A percentile compares a stretch with the other conserved stretches of the same genome.
Evolutionary conservation across 2,797 vertebrate species (phyloP).

Genomic region (Melanotaenia nigrans): DNA sequence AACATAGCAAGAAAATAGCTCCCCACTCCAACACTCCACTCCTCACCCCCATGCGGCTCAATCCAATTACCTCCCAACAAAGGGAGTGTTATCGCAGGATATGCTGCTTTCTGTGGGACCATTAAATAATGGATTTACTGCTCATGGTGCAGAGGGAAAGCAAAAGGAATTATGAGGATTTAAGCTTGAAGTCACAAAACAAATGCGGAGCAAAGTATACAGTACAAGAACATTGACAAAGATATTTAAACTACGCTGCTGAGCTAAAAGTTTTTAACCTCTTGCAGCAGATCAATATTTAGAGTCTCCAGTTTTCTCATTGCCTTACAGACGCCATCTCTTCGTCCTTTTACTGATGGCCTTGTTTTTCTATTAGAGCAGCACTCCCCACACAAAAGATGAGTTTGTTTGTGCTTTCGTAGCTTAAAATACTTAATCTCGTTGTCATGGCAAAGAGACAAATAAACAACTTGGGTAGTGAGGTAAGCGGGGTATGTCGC

Average conservation of each 20-base stretch:
- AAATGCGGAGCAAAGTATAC: constrained; percentile 28
- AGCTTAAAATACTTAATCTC: constrained; percentile 33
- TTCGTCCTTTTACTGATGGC: constrained; percentile 40
- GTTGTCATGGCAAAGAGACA: constrained; percentile 52
- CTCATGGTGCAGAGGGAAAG: constrained; percentile 26
- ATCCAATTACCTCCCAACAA: constrained; percentile 72
- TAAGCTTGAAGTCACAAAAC: constrained; percentile 45
- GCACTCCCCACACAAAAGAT: constrained; percentile 24
- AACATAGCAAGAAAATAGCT: constrained; percentile 33
- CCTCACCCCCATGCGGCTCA: constrained; percentile 44
- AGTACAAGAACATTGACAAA: not conserved
- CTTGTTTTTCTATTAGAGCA: constrained; percentile 50
- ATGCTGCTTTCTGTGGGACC: constrained; percentile 51
- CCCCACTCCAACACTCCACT: constrained; percentile 19
- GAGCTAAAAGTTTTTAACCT: constrained; percentile 23
- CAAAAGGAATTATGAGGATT: constrained; percentile 46
- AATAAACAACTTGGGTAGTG: constrained; percentile 37
- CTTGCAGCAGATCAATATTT: constrained; percentile 49
- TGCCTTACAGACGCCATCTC: constrained; percentile 24
- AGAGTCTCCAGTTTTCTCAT: constrained; percentile 17
- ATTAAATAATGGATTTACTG: constrained; percentile 57
- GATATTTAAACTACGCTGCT: constrained; percentile 18
- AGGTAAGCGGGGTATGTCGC: not conserved
- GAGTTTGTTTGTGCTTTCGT: constrained; percentile 27
- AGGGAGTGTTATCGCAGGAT: constrained; percentile 59